phyloP scores from a whole-genome alignment of 2,888 invertebrate genomes.

The Aspidapion aeneum region DNA sequence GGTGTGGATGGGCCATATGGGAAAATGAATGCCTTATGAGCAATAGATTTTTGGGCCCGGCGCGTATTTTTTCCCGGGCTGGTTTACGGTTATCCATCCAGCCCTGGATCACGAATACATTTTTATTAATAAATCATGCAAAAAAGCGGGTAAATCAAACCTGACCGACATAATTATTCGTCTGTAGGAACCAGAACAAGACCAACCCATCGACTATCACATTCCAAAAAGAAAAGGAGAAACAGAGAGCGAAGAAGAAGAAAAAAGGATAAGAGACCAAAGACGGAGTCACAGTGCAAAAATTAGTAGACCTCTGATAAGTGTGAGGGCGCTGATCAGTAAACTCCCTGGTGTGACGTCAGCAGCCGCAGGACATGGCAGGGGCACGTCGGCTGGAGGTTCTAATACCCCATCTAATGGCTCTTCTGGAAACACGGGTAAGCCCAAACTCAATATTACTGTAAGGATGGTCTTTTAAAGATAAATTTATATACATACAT shows the following conservation, averaged over 20 bases:
- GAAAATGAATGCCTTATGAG: no score
- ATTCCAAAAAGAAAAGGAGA: constrained; percentile 77
- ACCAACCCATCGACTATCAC: constrained; percentile 86
- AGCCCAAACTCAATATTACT: neutral
- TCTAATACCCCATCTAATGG: neutral
- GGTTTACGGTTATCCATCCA: no score
- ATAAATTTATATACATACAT: no score
- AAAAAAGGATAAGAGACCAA: constrained; percentile 65
- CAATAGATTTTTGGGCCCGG: no score
- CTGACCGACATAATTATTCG: no score
- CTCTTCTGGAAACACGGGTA: neutral
- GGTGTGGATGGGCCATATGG: no score
- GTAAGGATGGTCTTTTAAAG: no score
- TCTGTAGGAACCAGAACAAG: constrained; percentile 47
- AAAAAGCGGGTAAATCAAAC: no score
- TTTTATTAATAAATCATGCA: no score
- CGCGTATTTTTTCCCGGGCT: no score
- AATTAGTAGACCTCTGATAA: constrained; percentile 59
- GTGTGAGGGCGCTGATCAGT: constrained; percentile 52
- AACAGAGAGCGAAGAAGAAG: constrained; percentile 64
- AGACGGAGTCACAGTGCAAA: constrained; percentile 65
- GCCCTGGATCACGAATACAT: no score
- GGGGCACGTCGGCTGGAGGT: constrained; percentile 32
- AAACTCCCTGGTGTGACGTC: constrained; percentile 64
- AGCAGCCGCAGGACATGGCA: constrained; percentile 78